Conservation (phyloP, 1,140 invertebrate species). For the Sycophila sp. region DNA sequence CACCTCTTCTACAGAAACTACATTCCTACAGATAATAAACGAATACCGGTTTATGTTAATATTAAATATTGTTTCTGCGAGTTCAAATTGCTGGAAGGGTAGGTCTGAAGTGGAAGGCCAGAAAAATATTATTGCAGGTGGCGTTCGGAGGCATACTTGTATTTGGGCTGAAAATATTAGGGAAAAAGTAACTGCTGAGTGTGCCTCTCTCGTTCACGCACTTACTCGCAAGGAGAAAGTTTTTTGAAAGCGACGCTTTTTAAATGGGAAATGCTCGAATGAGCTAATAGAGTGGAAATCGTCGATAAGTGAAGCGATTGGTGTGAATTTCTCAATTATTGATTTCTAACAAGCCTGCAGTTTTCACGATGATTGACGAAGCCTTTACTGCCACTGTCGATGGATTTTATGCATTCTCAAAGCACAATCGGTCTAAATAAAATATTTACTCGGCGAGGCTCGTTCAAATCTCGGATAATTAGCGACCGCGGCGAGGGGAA, state of each 20-base stretch:
- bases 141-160: not conserved
- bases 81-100: not conserved
- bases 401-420: slow-evolving; percentile 7
- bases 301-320: not conserved
- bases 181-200: not conserved
- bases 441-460: too few relatives aligned
- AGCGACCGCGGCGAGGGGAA: too few relatives aligned
- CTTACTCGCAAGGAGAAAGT: not conserved
- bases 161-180: slow-evolving; percentile 10
- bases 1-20: not conserved
- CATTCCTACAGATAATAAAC: slow-evolving; percentile 3
- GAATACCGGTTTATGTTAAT: not conserved
- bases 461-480: too few relatives aligned
- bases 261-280: not conserved
- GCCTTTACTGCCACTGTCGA: too few relatives aligned
- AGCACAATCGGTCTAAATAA: too few relatives aligned
- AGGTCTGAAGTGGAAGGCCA: not conserved
- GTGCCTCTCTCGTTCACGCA: not conserved
- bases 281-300: not conserved
- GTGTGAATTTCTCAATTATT: not conserved
- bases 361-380: not conserved
- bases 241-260: slow-evolving; percentile 3
- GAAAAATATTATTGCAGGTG: slow-evolving; percentile 35
- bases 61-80: slow-evolving; percentile 16
- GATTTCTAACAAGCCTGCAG: not conserved